Evolutionary conservation across 1,140 invertebrate species (phyloP), one percentile per base, ranked within the genome.

Genomic region (Drosophila gunungcola): DNA sequence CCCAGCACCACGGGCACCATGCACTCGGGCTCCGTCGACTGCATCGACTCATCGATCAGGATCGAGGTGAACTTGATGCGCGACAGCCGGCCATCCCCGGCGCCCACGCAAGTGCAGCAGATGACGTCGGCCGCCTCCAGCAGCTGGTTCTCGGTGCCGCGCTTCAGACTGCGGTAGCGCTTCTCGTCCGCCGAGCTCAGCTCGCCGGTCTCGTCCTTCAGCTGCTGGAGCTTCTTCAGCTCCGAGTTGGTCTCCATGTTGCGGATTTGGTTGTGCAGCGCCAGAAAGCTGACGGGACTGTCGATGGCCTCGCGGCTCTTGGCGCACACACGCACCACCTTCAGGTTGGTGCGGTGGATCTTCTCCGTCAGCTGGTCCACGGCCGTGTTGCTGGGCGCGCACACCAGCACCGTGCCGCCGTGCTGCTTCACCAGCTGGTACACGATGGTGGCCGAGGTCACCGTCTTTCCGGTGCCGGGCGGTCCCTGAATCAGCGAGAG

Each of bases 341-440:
- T 99, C 11, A 99, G 93, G 43, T 98, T 99, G 16, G 98, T 99
- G 76, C 96, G 95, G 92, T 99, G 98, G 51, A 99, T 99, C 93
- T 99, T 99, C 93, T 99, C 98, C 0, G 99, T 99, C 2, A 99
- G 93, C 90, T 99, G 99, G 93, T 99, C 99, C 0, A 99, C 99
- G 45, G 99, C 99, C 9, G 99, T 99, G 91, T 99, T 99, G 16
- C 98, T 99, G 0, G 99, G 99, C 3, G 99, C 99, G 93, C 99
- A 99, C 0, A 99, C 99, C 0, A 99, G 93, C 0, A 99, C 98
- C 0, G 98, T 98, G 3, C 98, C 98, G 5, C 96, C 97, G 76
- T 96, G 97, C 90, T 99, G 97, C 92, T 98, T 97, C 0, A 98
- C 98, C 36, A 99, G 93, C 92, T 99, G 99, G 92, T 99, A 99